Conservation (phyloP, 2,797 vertebrate genomes). For the Danio choprae region DNA sequence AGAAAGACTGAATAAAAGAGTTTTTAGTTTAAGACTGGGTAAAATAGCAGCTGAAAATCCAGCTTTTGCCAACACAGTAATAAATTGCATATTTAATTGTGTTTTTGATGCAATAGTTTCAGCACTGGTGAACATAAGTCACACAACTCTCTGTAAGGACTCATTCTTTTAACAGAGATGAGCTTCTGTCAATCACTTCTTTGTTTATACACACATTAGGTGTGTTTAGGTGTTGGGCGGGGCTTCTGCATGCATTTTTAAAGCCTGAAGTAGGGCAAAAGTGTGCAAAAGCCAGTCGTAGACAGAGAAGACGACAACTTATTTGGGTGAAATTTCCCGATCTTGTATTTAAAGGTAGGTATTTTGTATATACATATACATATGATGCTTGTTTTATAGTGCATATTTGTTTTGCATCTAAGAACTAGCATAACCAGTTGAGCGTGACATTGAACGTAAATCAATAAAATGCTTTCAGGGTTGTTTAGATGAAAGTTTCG, state of each 20-base stretch:
- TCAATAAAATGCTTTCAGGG: background rate
- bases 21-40: too few species aligned
- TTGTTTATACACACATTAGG: background rate
- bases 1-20: too few species aligned
- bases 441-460: background rate
- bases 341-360: background rate
- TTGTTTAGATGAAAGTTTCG: too few species aligned
- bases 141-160: too few species aligned
- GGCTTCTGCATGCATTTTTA: background rate
- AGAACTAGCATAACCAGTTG: background rate
- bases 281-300: background rate
- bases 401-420: background rate
- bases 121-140: too few species aligned
- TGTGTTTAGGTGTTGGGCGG: background rate
- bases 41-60: too few species aligned
- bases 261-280: background rate
- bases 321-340: background rate
- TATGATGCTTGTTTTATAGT: background rate
- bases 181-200: conserved; percentile 2
- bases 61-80: too few species aligned
- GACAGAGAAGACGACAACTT: background rate
- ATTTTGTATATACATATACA: background rate
- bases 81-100: too few species aligned
- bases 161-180: too few species aligned
- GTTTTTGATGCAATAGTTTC: too few species aligned